Percentiles rank a stretch among this genome's conserved stretches.
Evolutionary conservation across 1,140 invertebrate genomes (phyloP).

Genomic region (Bactericera cockerelli): DNA sequence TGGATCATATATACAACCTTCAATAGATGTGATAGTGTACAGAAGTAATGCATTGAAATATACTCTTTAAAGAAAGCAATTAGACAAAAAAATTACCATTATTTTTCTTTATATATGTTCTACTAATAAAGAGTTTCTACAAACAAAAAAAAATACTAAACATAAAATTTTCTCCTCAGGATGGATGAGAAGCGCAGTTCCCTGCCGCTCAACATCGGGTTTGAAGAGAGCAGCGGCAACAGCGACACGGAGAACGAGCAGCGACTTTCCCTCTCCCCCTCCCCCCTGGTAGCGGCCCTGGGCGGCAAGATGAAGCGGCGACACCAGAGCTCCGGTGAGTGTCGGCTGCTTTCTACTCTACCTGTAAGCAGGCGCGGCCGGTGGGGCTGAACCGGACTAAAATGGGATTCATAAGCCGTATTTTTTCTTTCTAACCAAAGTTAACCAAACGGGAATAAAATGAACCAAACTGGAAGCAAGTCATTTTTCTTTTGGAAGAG

Average conservation of each 20-base stretch:
- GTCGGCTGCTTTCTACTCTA: background rate
- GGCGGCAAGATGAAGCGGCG: background rate
- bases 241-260: slow-evolving; percentile 12
- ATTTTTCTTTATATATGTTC: no score
- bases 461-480: no score
- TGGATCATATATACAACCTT: no score
- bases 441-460: no score
- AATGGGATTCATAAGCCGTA: background rate
- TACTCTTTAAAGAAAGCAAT: no score
- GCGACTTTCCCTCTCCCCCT: background rate
- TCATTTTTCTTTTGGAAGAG: no score
- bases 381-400: background rate
- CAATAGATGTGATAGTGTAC: no score
- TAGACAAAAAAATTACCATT: no score
- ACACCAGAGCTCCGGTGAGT: background rate
- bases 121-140: no score
- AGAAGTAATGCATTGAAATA: no score
- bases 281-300: background rate
- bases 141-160: slow-evolving; percentile 1
- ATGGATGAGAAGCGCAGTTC: slow-evolving; percentile 5
- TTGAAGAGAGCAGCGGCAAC: background rate
- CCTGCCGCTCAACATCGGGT: slow-evolving; percentile 9
- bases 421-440: background rate
- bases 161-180: background rate
- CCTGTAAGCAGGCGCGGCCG: background rate